Evolutionary conservation across 2,888 invertebrate genomes (phyloP), one percentile per base, ranked within the genome.

Genomic region (Apamea anceps): DNA sequence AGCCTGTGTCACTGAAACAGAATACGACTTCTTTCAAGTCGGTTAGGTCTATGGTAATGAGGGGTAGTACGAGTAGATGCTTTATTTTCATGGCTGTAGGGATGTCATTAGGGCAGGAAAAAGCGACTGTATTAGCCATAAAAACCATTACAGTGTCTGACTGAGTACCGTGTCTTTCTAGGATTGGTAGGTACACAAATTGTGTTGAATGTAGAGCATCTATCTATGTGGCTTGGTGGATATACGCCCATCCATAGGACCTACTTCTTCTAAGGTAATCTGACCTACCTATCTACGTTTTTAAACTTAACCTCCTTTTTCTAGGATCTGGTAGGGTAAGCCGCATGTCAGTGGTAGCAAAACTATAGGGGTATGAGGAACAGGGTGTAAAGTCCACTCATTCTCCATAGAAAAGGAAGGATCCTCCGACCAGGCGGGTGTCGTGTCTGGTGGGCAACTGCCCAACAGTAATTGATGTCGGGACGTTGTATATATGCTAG

Each of bases 41-140:
- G 28, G 62, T 77, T 82, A 71, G 28, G n/a, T 62, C 21, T 70
- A 75, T 66, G 82, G 75, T 62, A 76, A 76, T 72, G 51, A n/a
- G 60, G 85, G 71, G 48, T 54, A 32, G 32, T 32, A 32, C 32
- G 32, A 18, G 54, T 51, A 5, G 71, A 73, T 70, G 71, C 65
- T 85, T 85, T 65, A 62, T 73, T 82, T 85, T 80, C 60, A 81
- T 84, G 79, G 80, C 28, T 68, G 67, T 48, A 45, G 51, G 51
- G 32, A 72, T 84, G 62, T 77, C 84, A 80, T 83, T 80, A 62
- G 67, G 67, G 45, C 18, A 8, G 54, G 37, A 48, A 84, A 54
- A 62, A 54, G 37, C 28, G 80, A 48, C 37, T 62, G 25, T 80
- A 67, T 83, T 77, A 77, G 77, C 54, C 37, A 79, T 78, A 37